Evolutionary conservation across 2,113 vertebrate species (phyloP).

Genomic region (Mustelus asterias): DNA sequence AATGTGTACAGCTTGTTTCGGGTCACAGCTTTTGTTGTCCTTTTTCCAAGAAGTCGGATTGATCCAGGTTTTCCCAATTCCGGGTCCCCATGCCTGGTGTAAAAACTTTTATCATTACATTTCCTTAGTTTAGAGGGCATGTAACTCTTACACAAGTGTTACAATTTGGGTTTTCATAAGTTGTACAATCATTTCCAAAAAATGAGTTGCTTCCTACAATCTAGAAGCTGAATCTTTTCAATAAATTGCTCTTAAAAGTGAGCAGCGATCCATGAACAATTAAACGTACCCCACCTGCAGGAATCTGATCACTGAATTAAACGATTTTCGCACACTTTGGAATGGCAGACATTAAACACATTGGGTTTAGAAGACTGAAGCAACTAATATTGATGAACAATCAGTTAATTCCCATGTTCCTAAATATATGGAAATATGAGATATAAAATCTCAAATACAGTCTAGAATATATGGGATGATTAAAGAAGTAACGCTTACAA

Average conservation of each 20-base stretch:
- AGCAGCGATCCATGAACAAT: neutral
- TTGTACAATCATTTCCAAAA: neutral
- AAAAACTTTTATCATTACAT: neutral
- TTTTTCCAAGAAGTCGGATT: neutral
- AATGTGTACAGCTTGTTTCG: neutral
- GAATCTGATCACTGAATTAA: neutral
- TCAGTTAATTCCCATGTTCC: neutral
- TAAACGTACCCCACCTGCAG: neutral
- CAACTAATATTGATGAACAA: neutral
- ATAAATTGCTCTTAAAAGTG: neutral
- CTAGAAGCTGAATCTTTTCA: neutral
- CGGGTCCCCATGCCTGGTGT: neutral
- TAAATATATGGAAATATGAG: neutral
- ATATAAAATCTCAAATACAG: neutral
- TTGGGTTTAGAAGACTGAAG: neutral
- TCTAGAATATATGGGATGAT: neutral
- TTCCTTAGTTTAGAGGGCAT: neutral
- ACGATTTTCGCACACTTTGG: neutral
- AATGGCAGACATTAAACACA: neutral
- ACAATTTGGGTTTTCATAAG: neutral
- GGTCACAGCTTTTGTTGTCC: neutral
- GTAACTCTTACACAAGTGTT: neutral
- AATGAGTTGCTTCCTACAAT: neutral
- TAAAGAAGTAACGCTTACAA: neutral
- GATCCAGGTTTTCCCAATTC: neutral